phyloP scores from a whole-genome alignment of 1,140 invertebrate genomes.

The Zophobas morio region DNA sequence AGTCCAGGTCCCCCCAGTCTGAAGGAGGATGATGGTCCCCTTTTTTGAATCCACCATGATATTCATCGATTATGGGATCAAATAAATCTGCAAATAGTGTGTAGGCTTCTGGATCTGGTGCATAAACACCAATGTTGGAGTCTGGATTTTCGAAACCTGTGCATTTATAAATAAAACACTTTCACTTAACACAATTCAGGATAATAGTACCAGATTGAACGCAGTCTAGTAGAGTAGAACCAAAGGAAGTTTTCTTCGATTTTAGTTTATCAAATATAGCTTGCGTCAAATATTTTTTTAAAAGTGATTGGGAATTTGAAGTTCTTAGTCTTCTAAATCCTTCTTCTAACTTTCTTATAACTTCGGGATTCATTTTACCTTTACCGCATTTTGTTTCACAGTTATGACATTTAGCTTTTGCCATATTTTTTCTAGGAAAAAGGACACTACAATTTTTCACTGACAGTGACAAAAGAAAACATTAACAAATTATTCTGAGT shows the following conservation, averaged over 20 bases:
- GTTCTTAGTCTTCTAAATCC: conserved; percentile 75
- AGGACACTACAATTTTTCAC: conserved; percentile 13
- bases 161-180: conserved; percentile 2
- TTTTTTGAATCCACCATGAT: conserved; percentile 77
- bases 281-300: conserved; percentile 81
- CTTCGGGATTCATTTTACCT: conserved; percentile 71
- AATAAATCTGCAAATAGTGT: conserved; percentile 79
- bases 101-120: conserved; percentile 82
- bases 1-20: conserved; percentile 80
- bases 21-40: conserved; percentile 75
- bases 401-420: conserved; percentile 56
- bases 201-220: conserved; percentile 71
- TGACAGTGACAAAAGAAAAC: conserved; percentile 3
- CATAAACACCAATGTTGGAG: conserved; percentile 79
- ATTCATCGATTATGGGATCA: conserved; percentile 84
- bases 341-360: conserved; percentile 80
- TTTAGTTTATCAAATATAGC: conserved; percentile 78
- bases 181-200: neutral
- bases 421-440: conserved; percentile 23
- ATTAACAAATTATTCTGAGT: neutral
- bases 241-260: conserved; percentile 72
- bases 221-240: conserved; percentile 77
- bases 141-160: conserved; percentile 75
- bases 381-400: conserved; percentile 64
- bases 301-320: conserved; percentile 75